Base-by-base conservation (phyloP, 2,888 invertebrate genomes). In the Metellina segmentata region DNA sequence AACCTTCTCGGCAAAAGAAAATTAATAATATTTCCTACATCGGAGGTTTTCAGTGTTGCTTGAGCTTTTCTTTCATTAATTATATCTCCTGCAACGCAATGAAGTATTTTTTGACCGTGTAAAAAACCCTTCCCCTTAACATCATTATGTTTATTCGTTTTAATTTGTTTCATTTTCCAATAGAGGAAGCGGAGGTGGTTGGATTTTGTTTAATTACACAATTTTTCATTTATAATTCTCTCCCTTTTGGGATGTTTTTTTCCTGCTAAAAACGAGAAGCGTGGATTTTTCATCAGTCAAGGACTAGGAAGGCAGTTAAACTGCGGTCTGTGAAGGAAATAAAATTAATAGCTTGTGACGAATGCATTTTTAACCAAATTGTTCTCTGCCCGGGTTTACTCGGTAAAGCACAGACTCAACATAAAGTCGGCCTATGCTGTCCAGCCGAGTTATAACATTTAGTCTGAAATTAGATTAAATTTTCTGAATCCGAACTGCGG, bases 101-200 rank as follows among this genome's bases (percentile, higher is more conserved):
- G 85, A 8, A 61, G 85, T 75, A 53, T 49, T 49, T 51, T 71
- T 71, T 70, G 51, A 51, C 20, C 8, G 49, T 2, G 48, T 13
- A 49, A 77, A 51, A 71, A 87, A 87, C 20, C 6, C 19, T 49
- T 16, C 52, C 52, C 74, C 75, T 79, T 81, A 88, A 81, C 88
- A 74, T 88, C 81, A 81, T 88, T 88, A 88, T 81, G 81, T 81
- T 88, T 88, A 87, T 88, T 74, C 81, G 19, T 19, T 88, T 88
- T 88, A 88, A 81, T 88, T 88, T 75, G 81, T 88, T 88, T 81
- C 81, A 88, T 88, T 88, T 81, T 88, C 81, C 74, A 88, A 88
- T 81, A 74, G 74, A 52, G 20, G 51, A 16, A n/a, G 72, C n/a
- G 13, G 53, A 75, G 74, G 72, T 6, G 61, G 11, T 16, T 69